phyloP scores from a whole-genome alignment of 2,888 invertebrate genomes.

The Melanostoma mellinum region DNA sequence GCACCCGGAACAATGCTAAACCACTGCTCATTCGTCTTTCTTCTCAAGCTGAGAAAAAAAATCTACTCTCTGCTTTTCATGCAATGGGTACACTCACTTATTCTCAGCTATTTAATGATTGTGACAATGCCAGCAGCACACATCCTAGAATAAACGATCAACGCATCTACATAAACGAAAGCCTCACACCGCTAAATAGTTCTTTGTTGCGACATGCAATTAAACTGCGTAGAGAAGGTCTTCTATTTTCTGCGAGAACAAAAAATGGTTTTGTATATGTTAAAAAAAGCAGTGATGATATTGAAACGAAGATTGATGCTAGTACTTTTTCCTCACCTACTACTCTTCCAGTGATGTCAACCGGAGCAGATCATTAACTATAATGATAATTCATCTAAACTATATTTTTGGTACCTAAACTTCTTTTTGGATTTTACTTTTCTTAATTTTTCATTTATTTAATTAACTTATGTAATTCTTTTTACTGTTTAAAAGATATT shows the following conservation, averaged over 20 bases:
- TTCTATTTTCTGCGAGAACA: constrained; percentile 19
- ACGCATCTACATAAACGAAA: too few relatives aligned
- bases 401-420: background rate
- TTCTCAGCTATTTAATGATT: too few relatives aligned
- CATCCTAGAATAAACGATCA: too few relatives aligned
- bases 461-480: constrained; percentile 8
- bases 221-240: constrained; percentile 1
- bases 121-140: too few relatives aligned
- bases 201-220: too few relatives aligned
- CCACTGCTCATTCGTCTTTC: too few relatives aligned
- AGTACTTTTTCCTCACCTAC: constrained; percentile 2
- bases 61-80: too few relatives aligned
- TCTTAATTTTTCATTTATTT: background rate
- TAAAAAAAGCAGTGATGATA: constrained; percentile 13
- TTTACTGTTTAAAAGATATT: background rate
- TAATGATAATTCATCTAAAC: background rate
- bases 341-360: background rate
- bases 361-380: constrained; percentile 12
- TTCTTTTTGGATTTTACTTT: background rate
- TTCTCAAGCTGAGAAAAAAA: too few relatives aligned
- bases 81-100: too few relatives aligned
- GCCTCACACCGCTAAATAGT: too few relatives aligned
- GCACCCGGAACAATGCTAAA: too few relatives aligned
- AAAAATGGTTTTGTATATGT: constrained; percentile 18
- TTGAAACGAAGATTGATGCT: background rate